Evolutionary conservation across 2,797 vertebrate genomes (phyloP), one percentile per base, ranked within the genome.

Genomic region (Harpagifer antarcticus): DNA sequence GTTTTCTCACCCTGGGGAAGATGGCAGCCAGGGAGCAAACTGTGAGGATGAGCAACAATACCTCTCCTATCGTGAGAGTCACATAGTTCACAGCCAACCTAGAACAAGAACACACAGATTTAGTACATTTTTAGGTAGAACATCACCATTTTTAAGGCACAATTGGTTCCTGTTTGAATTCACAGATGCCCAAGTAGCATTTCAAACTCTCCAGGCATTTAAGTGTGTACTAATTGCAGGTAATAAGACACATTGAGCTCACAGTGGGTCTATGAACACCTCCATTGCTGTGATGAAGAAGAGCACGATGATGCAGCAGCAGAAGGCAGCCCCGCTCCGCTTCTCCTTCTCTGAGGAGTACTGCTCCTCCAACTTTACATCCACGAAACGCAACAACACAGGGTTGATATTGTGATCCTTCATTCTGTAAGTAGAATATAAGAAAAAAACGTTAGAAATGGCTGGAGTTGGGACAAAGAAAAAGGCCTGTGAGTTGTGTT

Each of bases 331-430:
- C 0, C 97, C 97, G 0, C 96, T 98, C 84, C 96, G 95, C 83
- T 95, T 97, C 81, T 99, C 98, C 90, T 97, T 98, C 92, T 99
- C 97, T 16, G 96, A 95, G 0, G 97, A 98, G 91, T 96, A 99
- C 31, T 94, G 96, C 0, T 92, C 95, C 83, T 99, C 98, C 90
- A 98, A 88, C 49, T 96, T 95, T 0, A 93, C 91, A 23, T 97
- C 96, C 68, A 96, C 86, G 82, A 99, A 99, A 11, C 94, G 91
- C 86, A 99, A 88, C 23, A 96, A 96, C 31, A 97, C 67, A 0
- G 89, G 68, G 69, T 96, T 96, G 9, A 96, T 96, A 85, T 94
- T 90, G 74, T 95, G 95, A 82, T 95, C 95, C 89, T 96, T 97
- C 76, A 96, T 84, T 84, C 97, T 99, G 91, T 10, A 2, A 78